Evolutionary conservation across 2,888 invertebrate genomes (phyloP).

Genomic region (Pilophorus perplexus): DNA sequence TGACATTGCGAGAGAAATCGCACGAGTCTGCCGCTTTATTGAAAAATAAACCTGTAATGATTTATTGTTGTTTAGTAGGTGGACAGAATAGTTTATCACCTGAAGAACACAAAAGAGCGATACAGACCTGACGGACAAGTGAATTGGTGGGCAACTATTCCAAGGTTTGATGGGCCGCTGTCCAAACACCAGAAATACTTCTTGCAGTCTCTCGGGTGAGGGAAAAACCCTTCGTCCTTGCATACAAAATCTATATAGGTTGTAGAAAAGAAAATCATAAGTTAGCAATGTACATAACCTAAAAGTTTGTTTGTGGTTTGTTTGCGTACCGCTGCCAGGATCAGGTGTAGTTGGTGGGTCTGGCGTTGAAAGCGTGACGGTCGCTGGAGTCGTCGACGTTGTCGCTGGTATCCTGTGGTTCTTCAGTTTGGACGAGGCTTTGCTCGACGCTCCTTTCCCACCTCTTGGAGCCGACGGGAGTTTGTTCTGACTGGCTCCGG

Average conservation of each 20-base stretch:
- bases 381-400: slow-evolving; percentile 58
- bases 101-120: too few relatives aligned
- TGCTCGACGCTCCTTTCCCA: slow-evolving; percentile 38
- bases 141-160: slow-evolving; percentile 87
- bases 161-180: slow-evolving; percentile 81
- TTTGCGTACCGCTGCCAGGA: slow-evolving; percentile 70
- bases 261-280: not conserved
- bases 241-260: slow-evolving; percentile 74
- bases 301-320: too few relatives aligned
- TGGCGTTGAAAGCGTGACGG: slow-evolving; percentile 62
- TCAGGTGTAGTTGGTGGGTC: slow-evolving; percentile 88
- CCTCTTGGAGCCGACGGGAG: slow-evolving; percentile 42
- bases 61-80: not conserved
- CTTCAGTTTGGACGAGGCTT: slow-evolving; percentile 37
- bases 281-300: too few relatives aligned
- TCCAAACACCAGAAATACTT: slow-evolving; percentile 94
- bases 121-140: slow-evolving; percentile 84
- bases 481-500: slow-evolving; percentile 37
- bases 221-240: slow-evolving; percentile 88
- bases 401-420: slow-evolving; percentile 55
- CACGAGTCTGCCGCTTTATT: slow-evolving; percentile 90
- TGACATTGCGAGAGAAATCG: slow-evolving; percentile 84
- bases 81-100: too few relatives aligned
- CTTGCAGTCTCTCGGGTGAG: slow-evolving; percentile 87
- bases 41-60: slow-evolving; percentile 71